Percentiles rank a stretch among this genome's conserved stretches.
Conservation (phyloP, 92 coral and sea anemone species). For the Isaurus tuberculatus region DNA sequence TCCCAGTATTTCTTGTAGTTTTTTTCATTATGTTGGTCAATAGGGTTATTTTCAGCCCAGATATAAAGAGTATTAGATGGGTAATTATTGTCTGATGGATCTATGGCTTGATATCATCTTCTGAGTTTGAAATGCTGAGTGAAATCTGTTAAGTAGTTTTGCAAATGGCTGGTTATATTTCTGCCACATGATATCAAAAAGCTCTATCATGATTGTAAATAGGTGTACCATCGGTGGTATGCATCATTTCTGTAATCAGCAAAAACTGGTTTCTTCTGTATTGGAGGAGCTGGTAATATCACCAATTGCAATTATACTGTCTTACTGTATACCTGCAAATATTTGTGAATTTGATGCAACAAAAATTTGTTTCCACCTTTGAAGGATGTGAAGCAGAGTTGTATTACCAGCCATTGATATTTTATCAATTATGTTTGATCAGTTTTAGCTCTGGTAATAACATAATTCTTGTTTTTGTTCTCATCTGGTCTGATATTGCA, state of each 20-base stretch:
- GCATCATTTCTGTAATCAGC: conserved; percentile 51
- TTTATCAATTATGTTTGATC: conserved; percentile 50
- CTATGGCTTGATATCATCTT: too few relatives aligned
- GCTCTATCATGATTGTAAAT: too few relatives aligned
- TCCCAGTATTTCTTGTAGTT: too few relatives aligned
- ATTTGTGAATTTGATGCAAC: conserved; percentile 52
- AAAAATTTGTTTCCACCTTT: conserved; percentile 61
- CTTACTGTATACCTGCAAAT: conserved; percentile 70
- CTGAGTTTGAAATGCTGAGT: too few relatives aligned
- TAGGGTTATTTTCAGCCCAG: conserved; percentile 69
- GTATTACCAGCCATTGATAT: too few relatives aligned
- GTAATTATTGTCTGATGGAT: conserved; percentile 51
- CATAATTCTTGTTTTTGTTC: conserved; percentile 52
- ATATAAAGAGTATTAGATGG: conserved; percentile 63
- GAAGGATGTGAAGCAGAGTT: too few relatives aligned
- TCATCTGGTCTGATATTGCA: conserved; percentile 67
- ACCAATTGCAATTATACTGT: conserved; percentile 59
- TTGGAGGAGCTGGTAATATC: conserved; percentile 56
- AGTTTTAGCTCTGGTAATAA: conserved; percentile 53
- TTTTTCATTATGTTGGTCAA: conserved; percentile 38
- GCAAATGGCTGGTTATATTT: too few relatives aligned
- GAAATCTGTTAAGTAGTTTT: too few relatives aligned
- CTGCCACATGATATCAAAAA: too few relatives aligned
- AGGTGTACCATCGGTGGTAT: too few relatives aligned
- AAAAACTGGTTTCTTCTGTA: conserved; percentile 54